Evolutionary conservation across 2,797 vertebrate species (phyloP).

Genomic region (Ctenochaetus hawaiiensis): DNA sequence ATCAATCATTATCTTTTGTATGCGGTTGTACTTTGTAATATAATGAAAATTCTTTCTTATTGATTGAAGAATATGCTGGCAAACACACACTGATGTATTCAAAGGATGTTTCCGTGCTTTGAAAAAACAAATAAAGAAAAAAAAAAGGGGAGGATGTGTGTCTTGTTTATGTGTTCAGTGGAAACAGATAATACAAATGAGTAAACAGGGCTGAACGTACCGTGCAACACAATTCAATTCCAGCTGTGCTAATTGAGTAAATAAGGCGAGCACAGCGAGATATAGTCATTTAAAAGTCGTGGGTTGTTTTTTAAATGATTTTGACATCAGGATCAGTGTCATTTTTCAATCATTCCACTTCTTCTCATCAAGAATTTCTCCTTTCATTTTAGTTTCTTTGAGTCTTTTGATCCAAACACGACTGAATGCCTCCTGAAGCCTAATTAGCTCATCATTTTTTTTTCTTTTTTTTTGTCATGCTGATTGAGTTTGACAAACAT

Average conservation of each 20-base stretch:
- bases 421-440: conserved; percentile 10
- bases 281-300: not conserved
- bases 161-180: conserved; percentile 7
- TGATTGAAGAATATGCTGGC: not conserved
- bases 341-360: not conserved
- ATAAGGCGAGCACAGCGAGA: not conserved
- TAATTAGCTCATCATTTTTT: conserved; percentile 44
- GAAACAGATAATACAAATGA: conserved; percentile 19
- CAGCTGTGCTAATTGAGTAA: conserved; percentile 32
- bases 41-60: not conserved
- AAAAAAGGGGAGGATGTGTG: not conserved
- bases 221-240: conserved; percentile 13
- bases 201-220: conserved; percentile 27
- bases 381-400: not conserved
- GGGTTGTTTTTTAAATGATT: conserved; percentile 24
- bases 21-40: not conserved
- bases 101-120: conserved; percentile 5
- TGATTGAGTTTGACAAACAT: conserved; percentile 31
- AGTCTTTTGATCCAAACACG: conserved; percentile 16
- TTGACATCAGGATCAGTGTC: conserved; percentile 14
- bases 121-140: not conserved
- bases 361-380: conserved; percentile 1
- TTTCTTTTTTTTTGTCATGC: not conserved
- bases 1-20: conserved; percentile 6
- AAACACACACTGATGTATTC: not conserved